Evolutionary conservation across 2,888 invertebrate species (phyloP), one percentile per base, ranked within the genome.

Genomic region (Mongoloraphidia duomilia): DNA sequence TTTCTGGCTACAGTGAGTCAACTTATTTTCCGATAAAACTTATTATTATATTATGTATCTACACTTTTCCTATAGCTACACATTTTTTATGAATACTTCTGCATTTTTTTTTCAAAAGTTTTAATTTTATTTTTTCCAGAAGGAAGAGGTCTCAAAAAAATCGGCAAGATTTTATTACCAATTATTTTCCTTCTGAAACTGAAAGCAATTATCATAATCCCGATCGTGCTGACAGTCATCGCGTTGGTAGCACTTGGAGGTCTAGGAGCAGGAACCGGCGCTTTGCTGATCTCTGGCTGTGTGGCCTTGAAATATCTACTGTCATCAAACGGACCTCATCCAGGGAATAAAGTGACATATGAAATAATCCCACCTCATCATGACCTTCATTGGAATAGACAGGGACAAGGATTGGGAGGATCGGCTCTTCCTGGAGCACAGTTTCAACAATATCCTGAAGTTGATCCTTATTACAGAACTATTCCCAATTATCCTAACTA

Each of bases 171-270:
- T 58, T 58, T 80, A 33, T 58, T 82, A 42, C 81, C 82, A n/a
- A 61, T 80, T 45, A 66, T 82, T 26, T 63, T 82, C 55, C 70
- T 75, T 17, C 61, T 82, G 60, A 77, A 78, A 61, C 61, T 82
- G 57, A 80, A 80, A 63, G 73, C 77, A 46, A 69, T 74, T 39
- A 68, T 81, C 36, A 66, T 80, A 42, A 62, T 81, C 46, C 80
- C 80, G 34, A 69, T 79, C 33, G 62, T 79, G 42, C 69, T 82
- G 53, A 73, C 76, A 26, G 61, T 74, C 49, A 72, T 82, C 42
- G 76, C 76, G n/a, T 64, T 80, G 52, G 70, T 81, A 44, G 77
- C 80, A 9, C 72, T 81, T 57, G 81, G 80, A 64, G 80, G 79
- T 48, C 67, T 82, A 47, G 77, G 76, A 50, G 73, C 76, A 34